Evolutionary conservation across 30 jellyfish, hydroid and myxozoan species (phyloP).

Genomic region (Aurelia sp.): DNA sequence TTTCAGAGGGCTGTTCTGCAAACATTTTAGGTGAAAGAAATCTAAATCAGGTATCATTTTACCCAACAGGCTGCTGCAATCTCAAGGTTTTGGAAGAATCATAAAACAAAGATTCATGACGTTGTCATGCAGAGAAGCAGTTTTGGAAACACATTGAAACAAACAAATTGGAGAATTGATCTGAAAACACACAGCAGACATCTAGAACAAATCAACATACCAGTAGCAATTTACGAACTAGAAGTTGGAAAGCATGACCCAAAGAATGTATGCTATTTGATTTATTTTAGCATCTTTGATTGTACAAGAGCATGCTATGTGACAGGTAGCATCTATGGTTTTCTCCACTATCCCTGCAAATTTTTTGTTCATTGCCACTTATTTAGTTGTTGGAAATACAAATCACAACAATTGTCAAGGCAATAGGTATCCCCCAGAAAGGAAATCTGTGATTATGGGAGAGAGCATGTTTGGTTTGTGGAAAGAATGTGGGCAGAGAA

Average conservation of each 20-base stretch:
- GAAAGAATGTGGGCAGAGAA: too few relatives aligned
- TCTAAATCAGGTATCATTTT: background rate
- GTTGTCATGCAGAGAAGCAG: constrained; percentile 47
- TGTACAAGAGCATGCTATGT: too few relatives aligned
- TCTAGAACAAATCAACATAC: constrained; percentile 56
- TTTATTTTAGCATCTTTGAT: background rate
- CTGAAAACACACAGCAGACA: constrained; percentile 58
- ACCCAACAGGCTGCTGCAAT: constrained; percentile 73
- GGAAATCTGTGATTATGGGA: too few relatives aligned
- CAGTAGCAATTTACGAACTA: constrained; percentile 83
- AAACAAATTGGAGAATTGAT: constrained; percentile 88
- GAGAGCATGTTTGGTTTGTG: too few relatives aligned
- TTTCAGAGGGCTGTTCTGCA: too few relatives aligned
- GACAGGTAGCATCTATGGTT: too few relatives aligned
- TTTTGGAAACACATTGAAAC: constrained; percentile 55
- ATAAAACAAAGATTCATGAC: constrained; percentile 76
- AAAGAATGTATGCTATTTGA: constrained; percentile 10
- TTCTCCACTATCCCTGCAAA: too few relatives aligned
- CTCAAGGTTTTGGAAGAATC: constrained; percentile 84
- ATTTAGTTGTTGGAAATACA: too few relatives aligned
- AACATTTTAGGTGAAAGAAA: too few relatives aligned
- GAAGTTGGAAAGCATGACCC: constrained; percentile 31
- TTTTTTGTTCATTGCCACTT: too few relatives aligned
- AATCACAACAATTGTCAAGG: too few relatives aligned
- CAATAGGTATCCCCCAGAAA: too few relatives aligned